Base-by-base conservation (phyloP, 1,140 invertebrate genomes). In the Nasonia giraulti region DNA sequence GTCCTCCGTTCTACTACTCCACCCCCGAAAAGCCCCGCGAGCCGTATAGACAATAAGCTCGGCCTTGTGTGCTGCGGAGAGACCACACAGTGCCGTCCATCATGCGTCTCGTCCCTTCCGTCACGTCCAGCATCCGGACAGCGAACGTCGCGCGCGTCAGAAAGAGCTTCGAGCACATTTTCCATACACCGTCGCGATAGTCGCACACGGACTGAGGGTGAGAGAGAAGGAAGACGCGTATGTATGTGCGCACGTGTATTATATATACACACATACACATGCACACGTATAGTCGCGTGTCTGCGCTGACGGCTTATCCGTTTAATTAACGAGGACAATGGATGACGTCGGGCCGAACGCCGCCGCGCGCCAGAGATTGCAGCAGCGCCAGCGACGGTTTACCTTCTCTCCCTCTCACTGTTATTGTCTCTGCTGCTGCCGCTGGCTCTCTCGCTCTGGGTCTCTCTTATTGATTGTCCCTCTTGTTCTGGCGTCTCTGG, bases 321-420 rank as follows among this genome's bases (percentile, higher is more conserved):
- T 92, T 92, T 92, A 92, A 92, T 92, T 92, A 92, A 91, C 90
- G 88, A 88, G 89, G 88, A 92, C 91, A 92, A 92, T 92, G 78
- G 87, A 86, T 77, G 86, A 88, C 83, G 79, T 77, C 82, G 85
- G 82, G 68, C 23, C 17, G 7, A n/a, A 66, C 62, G n/a, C 37
- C 80, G 78, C 83, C 85, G 86, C 84, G 71, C 79, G 87, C 82
- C 78, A 86, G 85, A 87, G 88, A 88, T 88, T 88, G 88, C 79
- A 87, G 85, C 79, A 86, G 84, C 87, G 71, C n/a, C 83, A 87
- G 47, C 87, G 87, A 89, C 84, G 80, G 69, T 81, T 37, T 82
- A 31, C 50, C n/a, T 27, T 66, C 77, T 69, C 62, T 81, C 55
- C 71, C 75, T 80, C 74, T 66, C 27, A 20, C 14, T 69, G 69